Evolutionary conservation across 2,797 vertebrate species (phyloP).

Genomic region (Ctenosaura bakeri): DNA sequence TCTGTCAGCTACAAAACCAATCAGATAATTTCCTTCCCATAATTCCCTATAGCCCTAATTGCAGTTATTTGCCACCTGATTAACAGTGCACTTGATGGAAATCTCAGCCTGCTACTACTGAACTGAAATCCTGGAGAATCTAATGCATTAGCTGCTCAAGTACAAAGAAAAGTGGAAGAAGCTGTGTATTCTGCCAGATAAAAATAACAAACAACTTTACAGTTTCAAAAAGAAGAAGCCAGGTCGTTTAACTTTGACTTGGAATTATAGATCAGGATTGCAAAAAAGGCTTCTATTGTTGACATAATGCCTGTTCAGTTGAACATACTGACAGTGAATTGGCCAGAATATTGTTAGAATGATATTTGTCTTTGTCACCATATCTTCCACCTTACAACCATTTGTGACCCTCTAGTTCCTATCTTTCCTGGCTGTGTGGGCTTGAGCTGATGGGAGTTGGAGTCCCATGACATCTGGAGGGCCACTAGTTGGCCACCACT

Average conservation of each 20-base stretch:
- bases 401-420: not conserved
- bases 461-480: not conserved
- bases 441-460: not conserved
- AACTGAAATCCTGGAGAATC: slow-evolving; percentile 3
- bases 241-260: not conserved
- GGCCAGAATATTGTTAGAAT: not conserved
- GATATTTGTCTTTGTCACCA: not conserved
- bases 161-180: not conserved
- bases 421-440: not conserved
- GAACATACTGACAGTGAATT: not conserved
- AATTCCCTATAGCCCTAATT: not conserved
- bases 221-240: not conserved
- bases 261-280: not conserved
- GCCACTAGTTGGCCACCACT: not conserved
- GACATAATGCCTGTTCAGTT: not conserved
- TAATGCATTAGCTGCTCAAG: not conserved
- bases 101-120: not conserved
- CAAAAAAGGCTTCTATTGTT: not conserved
- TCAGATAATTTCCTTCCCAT: slow-evolving; percentile 3
- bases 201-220: not conserved
- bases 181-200: not conserved
- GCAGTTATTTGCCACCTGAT: not conserved
- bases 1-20: not conserved
- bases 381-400: not conserved
- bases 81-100: not conserved